Evolutionary conservation across 2,113 vertebrate species (phyloP).

Genomic region (Varanus salvator): DNA sequence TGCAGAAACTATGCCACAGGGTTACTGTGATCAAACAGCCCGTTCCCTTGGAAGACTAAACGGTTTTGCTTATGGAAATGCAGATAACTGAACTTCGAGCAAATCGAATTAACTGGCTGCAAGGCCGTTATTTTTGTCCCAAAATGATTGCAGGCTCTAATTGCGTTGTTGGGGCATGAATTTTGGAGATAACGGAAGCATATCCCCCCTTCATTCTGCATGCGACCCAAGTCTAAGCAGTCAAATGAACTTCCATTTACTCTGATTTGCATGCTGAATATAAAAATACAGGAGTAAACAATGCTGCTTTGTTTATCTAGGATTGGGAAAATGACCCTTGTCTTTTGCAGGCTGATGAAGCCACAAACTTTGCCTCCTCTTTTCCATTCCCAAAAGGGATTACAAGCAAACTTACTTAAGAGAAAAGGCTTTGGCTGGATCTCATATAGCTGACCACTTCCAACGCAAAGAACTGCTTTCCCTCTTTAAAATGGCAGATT

Average conservation of each 20-base stretch:
- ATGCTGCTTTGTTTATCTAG: background rate
- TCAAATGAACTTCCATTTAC: slow-evolving; percentile 31
- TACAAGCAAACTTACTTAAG: background rate
- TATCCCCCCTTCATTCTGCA: background rate
- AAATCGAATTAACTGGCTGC: slow-evolving; percentile 33
- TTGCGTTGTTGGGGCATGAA: background rate
- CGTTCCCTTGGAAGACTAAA: slow-evolving; percentile 8
- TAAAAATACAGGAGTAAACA: background rate
- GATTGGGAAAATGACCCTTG: background rate
- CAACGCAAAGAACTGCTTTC: background rate
- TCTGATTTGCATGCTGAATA: background rate
- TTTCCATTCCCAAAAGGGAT: background rate
- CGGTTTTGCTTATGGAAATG: slow-evolving; percentile 24
- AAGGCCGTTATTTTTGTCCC: background rate
- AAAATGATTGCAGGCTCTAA: background rate
- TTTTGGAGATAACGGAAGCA: background rate
- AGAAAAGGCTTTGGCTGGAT: background rate
- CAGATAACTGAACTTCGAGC: background rate
- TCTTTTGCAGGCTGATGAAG: background rate
- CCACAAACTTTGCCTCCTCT: background rate
- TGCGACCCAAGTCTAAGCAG: slow-evolving; percentile 38
- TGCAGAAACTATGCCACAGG: slow-evolving; percentile 17
- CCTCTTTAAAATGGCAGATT: background rate
- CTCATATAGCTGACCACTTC: no score
- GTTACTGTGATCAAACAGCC: background rate